Evolutionary conservation across 2,797 vertebrate species (phyloP).

Genomic region (Phataginus tetradactyla): DNA sequence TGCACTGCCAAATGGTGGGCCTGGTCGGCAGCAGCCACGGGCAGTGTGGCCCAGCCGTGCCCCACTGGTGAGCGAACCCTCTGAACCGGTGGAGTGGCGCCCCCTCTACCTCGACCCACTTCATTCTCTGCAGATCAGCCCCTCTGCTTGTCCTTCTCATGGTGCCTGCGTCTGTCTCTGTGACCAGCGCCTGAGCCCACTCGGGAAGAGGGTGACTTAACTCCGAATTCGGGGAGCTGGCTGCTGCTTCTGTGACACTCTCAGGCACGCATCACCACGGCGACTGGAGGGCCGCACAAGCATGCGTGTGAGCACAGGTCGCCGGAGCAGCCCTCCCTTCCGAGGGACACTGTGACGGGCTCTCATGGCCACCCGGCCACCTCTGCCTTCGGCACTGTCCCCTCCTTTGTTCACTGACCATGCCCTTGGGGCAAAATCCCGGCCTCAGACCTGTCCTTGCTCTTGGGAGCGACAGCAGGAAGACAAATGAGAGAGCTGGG

Average conservation of each 20-base stretch:
- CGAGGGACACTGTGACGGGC: neutral
- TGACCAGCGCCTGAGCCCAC: neutral
- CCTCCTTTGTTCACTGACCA: neutral
- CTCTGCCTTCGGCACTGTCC: neutral
- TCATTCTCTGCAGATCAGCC: neutral
- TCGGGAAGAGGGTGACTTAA: slow-evolving; percentile 47
- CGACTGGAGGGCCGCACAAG: neutral
- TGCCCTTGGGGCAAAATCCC: fast-evolving
- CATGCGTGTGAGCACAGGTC: neutral
- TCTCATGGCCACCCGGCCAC: neutral
- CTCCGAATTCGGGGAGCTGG: neutral
- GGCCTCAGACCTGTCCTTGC: neutral
- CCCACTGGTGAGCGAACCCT: fast-evolving
- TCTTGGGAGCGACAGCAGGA: neutral
- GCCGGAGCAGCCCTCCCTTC: neutral
- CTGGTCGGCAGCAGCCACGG: neutral
- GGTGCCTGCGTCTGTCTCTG: neutral
- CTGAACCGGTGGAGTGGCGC: too few species aligned
- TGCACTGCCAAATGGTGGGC: neutral
- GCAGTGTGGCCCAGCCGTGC: neutral
- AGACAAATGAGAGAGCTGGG: neutral
- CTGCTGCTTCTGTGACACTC: slow-evolving; percentile 46
- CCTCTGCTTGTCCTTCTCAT: neutral
- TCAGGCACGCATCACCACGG: slow-evolving; percentile 51
- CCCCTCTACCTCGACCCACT: neutral